phyloP scores from a whole-genome alignment of 1,140 invertebrate species.

The Pogonognathellus flavescens region DNA sequence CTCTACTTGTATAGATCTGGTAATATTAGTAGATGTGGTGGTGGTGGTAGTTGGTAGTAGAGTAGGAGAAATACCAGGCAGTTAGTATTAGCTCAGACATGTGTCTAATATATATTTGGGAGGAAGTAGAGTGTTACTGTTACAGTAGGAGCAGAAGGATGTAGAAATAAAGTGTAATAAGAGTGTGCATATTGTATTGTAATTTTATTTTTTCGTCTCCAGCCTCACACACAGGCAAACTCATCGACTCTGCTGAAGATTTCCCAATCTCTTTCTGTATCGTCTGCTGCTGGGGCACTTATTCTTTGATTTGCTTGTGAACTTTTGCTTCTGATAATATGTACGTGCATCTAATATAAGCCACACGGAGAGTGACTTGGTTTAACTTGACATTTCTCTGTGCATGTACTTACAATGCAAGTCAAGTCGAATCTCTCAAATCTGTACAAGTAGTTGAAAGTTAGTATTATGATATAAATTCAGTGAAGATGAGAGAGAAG shows the following conservation, averaged over 20 bases:
- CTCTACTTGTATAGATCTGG: too few species aligned
- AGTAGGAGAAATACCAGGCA: too few species aligned
- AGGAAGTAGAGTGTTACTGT: too few species aligned
- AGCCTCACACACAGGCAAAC: not conserved
- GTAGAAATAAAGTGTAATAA: too few species aligned
- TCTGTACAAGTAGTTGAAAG: conserved; percentile 43
- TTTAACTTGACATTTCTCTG: not conserved
- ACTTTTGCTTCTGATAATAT: not conserved
- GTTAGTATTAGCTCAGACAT: too few species aligned
- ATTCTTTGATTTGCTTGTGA: conserved; percentile 42
- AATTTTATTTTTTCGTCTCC: not conserved
- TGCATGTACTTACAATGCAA: conserved; percentile 18
- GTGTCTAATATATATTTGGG: too few species aligned
- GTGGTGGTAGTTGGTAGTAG: too few species aligned
- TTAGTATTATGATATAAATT: conserved; percentile 28
- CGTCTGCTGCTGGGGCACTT: conserved; percentile 25
- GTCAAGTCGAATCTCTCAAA: not conserved
- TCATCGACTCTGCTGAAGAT: conserved; percentile 3
- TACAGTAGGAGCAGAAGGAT: too few species aligned
- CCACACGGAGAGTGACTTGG: not conserved
- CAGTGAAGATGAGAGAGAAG: not conserved
- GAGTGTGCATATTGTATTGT: not conserved
- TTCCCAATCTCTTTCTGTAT: conserved; percentile 5
- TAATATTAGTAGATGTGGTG: too few species aligned
- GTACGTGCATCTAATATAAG: not conserved